A percentile compares a stretch with the other conserved stretches of the same genome.
Conservation (phyloP, 1,140 invertebrate genomes). For the Palaemon carinicauda region DNA sequence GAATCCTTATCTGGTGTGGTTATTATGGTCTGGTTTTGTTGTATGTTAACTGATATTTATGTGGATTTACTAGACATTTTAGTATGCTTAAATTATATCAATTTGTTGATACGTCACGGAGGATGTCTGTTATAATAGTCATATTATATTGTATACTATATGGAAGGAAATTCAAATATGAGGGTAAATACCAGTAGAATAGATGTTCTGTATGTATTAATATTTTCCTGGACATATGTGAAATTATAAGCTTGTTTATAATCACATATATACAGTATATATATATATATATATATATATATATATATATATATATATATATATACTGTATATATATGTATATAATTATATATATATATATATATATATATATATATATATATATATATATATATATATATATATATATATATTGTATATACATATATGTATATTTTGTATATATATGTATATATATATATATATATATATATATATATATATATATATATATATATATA, state of each 20-base stretch:
- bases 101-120: background rate
- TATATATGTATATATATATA: background rate
- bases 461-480: background rate
- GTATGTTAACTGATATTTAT: too few species aligned
- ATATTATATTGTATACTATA: too few species aligned
- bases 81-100: background rate
- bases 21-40: too few species aligned
- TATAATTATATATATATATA: slow-evolving; percentile 5
- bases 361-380: slow-evolving; percentile 9
- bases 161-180: background rate
- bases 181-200: background rate
- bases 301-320: background rate
- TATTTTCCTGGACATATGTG: too few species aligned
- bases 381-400: background rate
- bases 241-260: too few species aligned
- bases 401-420: slow-evolving; percentile 12
- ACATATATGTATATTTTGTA: too few species aligned
- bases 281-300: background rate
- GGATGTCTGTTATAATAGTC: background rate
- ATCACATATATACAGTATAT: too few species aligned
- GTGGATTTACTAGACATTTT: background rate
- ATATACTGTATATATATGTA: too few species aligned
- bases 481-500: background rate
- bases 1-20: too few species aligned
- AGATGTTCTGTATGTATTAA: background rate